A percentile compares a stretch with the other conserved stretches of the same genome.
Conservation (phyloP, 2,113 vertebrate species). For the Hippocampus guttulatus region DNA sequence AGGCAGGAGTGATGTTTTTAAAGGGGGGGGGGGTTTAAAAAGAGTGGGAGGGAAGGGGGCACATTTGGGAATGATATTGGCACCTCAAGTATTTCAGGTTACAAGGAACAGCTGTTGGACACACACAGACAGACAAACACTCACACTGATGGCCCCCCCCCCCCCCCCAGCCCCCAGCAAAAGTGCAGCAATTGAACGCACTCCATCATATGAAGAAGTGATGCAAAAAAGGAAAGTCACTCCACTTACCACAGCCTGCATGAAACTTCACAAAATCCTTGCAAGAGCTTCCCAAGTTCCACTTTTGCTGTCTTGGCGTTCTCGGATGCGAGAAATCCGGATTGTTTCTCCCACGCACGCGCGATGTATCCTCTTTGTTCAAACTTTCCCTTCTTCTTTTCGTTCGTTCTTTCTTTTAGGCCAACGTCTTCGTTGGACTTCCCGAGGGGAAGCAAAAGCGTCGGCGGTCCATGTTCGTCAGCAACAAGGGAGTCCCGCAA, state of each 20-base stretch:
- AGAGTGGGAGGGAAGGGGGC: not conserved
- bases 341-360: not conserved
- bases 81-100: conserved; percentile 73
- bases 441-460: not conserved
- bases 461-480: conserved; percentile 65
- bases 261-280: conserved; percentile 64
- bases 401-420: not conserved
- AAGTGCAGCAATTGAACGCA: not conserved
- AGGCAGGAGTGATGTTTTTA: not conserved
- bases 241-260: conserved; percentile 66
- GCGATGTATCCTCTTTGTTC: not conserved
- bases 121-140: conserved; percentile 29
- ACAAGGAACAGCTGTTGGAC: conserved; percentile 77
- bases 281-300: conserved; percentile 35
- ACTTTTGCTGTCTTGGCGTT: not conserved
- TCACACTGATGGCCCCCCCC: conserved; percentile 24
- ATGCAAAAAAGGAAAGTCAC: not conserved
- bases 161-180: not conserved
- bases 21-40: not conserved
- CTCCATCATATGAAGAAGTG: conserved; percentile 1
- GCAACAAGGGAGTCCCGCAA: conserved; percentile 62
- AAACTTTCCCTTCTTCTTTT: not conserved
- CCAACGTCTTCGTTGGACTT: not conserved
- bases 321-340: not conserved
- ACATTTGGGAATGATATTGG: conserved; percentile 73